Percentiles rank a stretch among this genome's conserved stretches.
These are phyloP conservation scores for Empidonax traillii DNA, from an alignment of 2,113 vertebrate genomes.

Conservation along the genomic window DNA sequence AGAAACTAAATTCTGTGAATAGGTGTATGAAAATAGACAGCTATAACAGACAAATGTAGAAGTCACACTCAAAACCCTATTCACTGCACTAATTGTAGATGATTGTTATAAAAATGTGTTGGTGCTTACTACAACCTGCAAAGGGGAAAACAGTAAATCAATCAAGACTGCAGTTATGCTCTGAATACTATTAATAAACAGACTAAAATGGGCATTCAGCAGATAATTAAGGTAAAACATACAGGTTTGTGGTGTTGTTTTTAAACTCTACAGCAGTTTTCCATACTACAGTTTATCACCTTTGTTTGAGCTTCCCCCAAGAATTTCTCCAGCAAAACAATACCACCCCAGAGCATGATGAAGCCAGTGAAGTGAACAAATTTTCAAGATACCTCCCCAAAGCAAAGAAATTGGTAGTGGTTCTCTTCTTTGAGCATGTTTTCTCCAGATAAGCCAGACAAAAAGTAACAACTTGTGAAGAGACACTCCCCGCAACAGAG, in stretches of 20 bases:
- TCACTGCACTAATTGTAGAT: slow-evolving; percentile 24
- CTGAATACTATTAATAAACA: slow-evolving; percentile 5
- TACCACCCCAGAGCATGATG: background rate
- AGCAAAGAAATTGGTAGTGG: background rate
- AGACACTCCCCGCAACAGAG: background rate
- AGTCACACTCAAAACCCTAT: background rate
- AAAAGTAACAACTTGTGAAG: background rate
- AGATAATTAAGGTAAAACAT: slow-evolving; percentile 29
- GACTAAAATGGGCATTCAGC: background rate
- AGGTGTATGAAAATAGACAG: slow-evolving; percentile 8
- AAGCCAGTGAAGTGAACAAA: background rate
- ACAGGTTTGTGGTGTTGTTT: background rate
- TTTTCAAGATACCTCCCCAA: background rate
- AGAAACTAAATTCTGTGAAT: background rate
- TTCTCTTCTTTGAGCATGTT: background rate
- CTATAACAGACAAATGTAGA: background rate
- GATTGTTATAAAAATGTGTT: slow-evolving; percentile 44
- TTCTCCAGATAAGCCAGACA: background rate
- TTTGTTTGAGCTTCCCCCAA: background rate
- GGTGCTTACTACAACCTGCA: background rate
- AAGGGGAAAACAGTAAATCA: background rate
- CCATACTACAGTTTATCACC: background rate
- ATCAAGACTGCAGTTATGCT: slow-evolving; percentile 25
- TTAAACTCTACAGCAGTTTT: background rate
- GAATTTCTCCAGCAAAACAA: background rate